Conservation (phyloP, 1,140 invertebrate genomes). For the Pentalonia nigronervosa region DNA sequence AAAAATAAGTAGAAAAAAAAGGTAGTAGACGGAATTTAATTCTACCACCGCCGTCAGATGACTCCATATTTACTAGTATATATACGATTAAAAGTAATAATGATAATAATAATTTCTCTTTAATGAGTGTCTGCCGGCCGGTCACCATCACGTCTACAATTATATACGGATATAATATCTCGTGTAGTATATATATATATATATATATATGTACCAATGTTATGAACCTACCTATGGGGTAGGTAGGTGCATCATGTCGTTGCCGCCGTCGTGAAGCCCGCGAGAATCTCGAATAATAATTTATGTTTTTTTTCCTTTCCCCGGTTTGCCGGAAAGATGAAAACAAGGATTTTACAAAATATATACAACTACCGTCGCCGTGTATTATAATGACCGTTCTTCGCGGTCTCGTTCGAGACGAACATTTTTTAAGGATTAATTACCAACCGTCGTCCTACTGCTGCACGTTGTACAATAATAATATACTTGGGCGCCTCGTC, state of each 20-base stretch:
- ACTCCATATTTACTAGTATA: background rate
- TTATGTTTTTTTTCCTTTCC: background rate
- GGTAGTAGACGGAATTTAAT: constrained; percentile 31
- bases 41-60: background rate
- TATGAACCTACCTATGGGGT: background rate
- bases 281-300: background rate
- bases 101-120: constrained; percentile 32
- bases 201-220: background rate
- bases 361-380: background rate
- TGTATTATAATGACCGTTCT: background rate
- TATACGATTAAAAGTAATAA: constrained; percentile 32
- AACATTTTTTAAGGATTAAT: constrained; percentile 1
- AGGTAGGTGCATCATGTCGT: background rate
- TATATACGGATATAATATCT: constrained; percentile 4
- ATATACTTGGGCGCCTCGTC: background rate
- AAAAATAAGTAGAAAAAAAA: background rate
- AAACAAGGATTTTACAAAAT: background rate
- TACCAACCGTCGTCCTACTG: background rate
- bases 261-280: background rate
- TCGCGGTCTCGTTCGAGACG: background rate
- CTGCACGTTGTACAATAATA: background rate
- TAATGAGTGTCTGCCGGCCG: constrained; percentile 40
- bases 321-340: background rate
- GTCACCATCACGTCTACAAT: constrained; percentile 26
- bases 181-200: background rate